Evolutionary conservation across 2,113 vertebrate genomes (phyloP).

Genomic region (Callipepla californica): DNA sequence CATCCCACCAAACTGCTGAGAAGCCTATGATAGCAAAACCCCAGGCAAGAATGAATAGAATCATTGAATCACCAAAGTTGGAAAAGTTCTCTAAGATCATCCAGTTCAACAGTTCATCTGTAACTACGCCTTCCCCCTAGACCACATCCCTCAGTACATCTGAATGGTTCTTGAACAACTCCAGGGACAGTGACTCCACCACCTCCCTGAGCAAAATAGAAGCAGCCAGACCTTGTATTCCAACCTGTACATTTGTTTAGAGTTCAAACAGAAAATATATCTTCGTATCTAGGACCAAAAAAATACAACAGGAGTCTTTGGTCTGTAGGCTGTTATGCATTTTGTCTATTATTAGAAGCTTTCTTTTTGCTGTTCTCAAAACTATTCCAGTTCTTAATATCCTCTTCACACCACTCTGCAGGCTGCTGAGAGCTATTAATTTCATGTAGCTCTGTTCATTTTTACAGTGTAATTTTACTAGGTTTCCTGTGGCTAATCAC

Average conservation of each 20-base stretch:
- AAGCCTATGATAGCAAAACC: background rate
- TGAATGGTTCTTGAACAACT: too few relatives aligned
- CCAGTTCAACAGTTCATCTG: too few relatives aligned
- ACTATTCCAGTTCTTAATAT: constrained; percentile 19
- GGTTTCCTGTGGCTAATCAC: constrained; percentile 37
- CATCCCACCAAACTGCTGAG: background rate
- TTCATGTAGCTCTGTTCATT: background rate
- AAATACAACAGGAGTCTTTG: background rate
- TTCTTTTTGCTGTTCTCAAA: background rate
- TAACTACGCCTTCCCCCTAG: too few relatives aligned
- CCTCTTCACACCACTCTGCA: constrained; percentile 21
- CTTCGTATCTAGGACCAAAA: background rate
- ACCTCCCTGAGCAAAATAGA: background rate
- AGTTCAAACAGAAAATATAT: background rate
- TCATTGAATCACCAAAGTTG: too few relatives aligned
- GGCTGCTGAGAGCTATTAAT: constrained; percentile 29
- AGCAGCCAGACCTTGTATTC: background rate
- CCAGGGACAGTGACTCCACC: too few relatives aligned
- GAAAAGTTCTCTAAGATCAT: too few relatives aligned
- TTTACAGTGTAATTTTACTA: background rate
- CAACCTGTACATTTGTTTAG: background rate
- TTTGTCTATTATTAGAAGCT: background rate
- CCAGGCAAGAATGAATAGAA: background rate
- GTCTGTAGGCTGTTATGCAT: background rate
- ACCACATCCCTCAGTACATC: too few relatives aligned